Evolutionary conservation across 2,888 invertebrate genomes (phyloP).

Genomic region (Cerastis rubricosa): DNA sequence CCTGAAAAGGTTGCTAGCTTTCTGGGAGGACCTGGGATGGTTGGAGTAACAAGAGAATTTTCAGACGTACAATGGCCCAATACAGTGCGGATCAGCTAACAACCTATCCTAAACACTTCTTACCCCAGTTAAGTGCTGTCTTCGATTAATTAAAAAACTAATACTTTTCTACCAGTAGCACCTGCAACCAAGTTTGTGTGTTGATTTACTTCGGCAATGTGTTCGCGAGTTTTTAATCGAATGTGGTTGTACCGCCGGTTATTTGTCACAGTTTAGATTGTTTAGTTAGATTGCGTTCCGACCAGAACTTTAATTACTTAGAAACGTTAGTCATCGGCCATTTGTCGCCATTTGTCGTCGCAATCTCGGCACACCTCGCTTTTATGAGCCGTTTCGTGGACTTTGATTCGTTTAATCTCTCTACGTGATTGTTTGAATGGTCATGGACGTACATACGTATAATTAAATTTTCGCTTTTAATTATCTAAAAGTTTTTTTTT

Average conservation of each 20-base stretch:
- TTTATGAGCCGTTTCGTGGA: constrained; percentile 63
- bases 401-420: constrained; percentile 66
- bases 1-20: too few species aligned
- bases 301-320: constrained; percentile 78
- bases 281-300: constrained; percentile 69
- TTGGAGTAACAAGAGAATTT: too few species aligned
- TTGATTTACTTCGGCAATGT: constrained; percentile 37
- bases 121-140: not conserved
- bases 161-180: constrained; percentile 6
- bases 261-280: constrained; percentile 76
- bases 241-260: constrained; percentile 52
- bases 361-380: constrained; percentile 64
- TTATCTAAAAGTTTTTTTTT: constrained; percentile 27
- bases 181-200: constrained; percentile 30
- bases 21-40: too few species aligned
- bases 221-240: constrained; percentile 67
- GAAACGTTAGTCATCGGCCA: constrained; percentile 69
- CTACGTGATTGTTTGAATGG: constrained; percentile 44
- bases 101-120: too few species aligned
- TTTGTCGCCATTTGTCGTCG: constrained; percentile 60
- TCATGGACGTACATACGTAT: constrained; percentile 24
- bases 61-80: too few species aligned
- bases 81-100: too few species aligned
- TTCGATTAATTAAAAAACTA: constrained; percentile 29
- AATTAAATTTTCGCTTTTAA: constrained; percentile 33